These are phyloP conservation scores for Leptopterna dolabrata DNA, from an alignment of 2,888 invertebrate species.

Conservation along the genomic window DNA sequence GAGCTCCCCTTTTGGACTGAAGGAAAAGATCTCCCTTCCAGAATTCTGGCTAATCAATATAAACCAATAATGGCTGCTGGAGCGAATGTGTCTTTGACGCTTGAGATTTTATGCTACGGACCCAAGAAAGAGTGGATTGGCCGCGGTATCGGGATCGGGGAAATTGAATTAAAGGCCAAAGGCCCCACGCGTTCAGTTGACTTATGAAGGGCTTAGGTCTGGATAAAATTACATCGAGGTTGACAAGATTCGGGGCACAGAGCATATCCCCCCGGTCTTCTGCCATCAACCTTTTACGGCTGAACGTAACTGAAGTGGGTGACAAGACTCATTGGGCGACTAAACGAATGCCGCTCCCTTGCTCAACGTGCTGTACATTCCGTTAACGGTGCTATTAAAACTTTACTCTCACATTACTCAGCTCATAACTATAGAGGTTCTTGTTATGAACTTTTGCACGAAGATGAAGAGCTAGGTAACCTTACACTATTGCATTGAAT, in stretches of 20 bases:
- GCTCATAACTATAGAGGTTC: too few species aligned
- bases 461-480: too few species aligned
- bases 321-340: background rate
- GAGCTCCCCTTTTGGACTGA: background rate
- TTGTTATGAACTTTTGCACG: too few species aligned
- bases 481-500: too few species aligned
- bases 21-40: constrained; percentile 42
- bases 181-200: background rate
- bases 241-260: background rate
- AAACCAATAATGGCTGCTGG: constrained; percentile 44
- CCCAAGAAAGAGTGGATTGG: background rate
- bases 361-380: background rate
- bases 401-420: too few species aligned
- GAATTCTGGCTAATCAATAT: constrained; percentile 46
- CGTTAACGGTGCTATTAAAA: background rate
- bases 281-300: background rate
- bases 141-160: background rate
- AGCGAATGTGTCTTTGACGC: background rate
- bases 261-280: background rate
- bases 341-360: background rate
- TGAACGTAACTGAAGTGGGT: background rate
- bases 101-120: background rate
- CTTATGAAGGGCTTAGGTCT: background rate
- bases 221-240: background rate
- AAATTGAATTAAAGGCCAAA: constrained; percentile 21